Percentiles rank a stretch among this genome's conserved stretches.
Evolutionary conservation across 2,113 vertebrate genomes (phyloP).

Genomic region (human): GRCh38 chr4:60819501-60820000

Average conservation of each 20-base stretch:
- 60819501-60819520: neutral
- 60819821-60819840: neutral
- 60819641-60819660: neutral
- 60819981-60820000: neutral
- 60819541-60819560: neutral
- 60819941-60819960: neutral
- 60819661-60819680: neutral
- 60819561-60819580: neutral
- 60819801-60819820: neutral
- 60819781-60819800: neutral
- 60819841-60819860: neutral
- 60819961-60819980: neutral
- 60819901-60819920: neutral
- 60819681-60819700: neutral
- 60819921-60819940: neutral
- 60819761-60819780: neutral
- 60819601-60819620: neutral
- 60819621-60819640: neutral
- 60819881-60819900: neutral
- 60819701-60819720: neutral
- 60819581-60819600: neutral
- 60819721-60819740: neutral
- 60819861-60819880: neutral
- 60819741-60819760: neutral
- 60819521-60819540: neutral